Conservation (phyloP, 2,888 invertebrate species). For the Atethmia centrago region DNA sequence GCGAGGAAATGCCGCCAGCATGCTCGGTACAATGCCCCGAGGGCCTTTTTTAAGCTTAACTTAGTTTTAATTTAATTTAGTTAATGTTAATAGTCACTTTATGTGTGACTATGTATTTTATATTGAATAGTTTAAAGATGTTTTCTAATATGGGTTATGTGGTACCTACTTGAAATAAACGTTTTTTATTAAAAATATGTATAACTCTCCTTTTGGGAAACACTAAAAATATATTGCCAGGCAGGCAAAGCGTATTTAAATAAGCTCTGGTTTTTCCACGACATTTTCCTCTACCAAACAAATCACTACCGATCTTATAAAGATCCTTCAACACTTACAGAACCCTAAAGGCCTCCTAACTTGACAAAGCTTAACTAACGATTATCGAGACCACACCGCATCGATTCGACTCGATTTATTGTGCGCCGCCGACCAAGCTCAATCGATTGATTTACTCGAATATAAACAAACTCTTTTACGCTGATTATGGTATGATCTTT, state of each 20-base stretch:
- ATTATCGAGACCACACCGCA: constrained; percentile 72
- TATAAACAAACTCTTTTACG: constrained; percentile 66
- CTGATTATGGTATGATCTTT: constrained; percentile 45
- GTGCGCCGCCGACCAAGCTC: constrained; percentile 48
- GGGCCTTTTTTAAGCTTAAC: too few relatives aligned
- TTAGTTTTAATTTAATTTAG: too few relatives aligned
- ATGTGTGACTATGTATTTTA: too few relatives aligned
- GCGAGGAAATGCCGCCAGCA: too few relatives aligned
- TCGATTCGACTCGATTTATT: constrained; percentile 61
- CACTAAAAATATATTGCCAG: background rate
- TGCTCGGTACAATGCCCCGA: too few relatives aligned
- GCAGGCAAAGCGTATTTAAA: background rate
- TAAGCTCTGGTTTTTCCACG: background rate
- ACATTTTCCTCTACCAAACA: background rate
- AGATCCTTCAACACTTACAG: constrained; percentile 14
- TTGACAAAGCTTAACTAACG: constrained; percentile 68
- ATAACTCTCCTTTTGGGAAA: too few relatives aligned
- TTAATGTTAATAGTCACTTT: too few relatives aligned
- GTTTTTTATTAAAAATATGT: too few relatives aligned
- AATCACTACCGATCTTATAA: background rate
- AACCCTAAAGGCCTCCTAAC: constrained; percentile 46
- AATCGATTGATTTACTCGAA: constrained; percentile 74
- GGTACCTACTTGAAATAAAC: too few relatives aligned
- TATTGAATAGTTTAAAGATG: too few relatives aligned
- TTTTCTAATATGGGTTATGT: too few relatives aligned